These are phyloP conservation scores for Monomorium pharaonis DNA, from an alignment of 1,140 invertebrate species.

Conservation along the genomic window DNA sequence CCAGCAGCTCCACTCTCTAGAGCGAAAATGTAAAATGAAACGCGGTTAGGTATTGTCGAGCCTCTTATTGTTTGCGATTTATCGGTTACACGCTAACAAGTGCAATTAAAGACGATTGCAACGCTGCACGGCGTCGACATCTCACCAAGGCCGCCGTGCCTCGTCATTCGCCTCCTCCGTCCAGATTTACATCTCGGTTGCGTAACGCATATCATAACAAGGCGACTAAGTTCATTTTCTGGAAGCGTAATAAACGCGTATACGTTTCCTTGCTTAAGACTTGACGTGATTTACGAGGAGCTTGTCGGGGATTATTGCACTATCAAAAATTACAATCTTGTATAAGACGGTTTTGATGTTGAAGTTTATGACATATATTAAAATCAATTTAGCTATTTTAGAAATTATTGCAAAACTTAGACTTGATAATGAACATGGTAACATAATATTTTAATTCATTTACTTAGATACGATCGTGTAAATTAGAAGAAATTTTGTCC, in stretches of 20 bases:
- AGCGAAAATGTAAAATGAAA: conserved; percentile 70
- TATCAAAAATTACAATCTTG: not conserved
- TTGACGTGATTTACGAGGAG: not conserved
- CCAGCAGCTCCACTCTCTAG: conserved; percentile 85
- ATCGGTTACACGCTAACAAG: not conserved
- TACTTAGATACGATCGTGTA: not conserved
- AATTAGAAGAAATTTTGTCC: not conserved
- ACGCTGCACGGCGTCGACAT: not conserved
- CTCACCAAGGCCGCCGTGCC: conserved; percentile 28
- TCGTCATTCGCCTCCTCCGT: not conserved
- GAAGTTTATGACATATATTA: not conserved
- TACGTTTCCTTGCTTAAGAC: not conserved
- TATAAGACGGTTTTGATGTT: not conserved
- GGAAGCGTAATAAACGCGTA: not conserved
- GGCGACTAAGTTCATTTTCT: conserved; percentile 34
- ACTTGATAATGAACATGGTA: too few relatives aligned
- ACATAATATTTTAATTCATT: not conserved
- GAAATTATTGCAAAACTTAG: not conserved
- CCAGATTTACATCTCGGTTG: conserved; percentile 30
- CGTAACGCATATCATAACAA: conserved; percentile 40
- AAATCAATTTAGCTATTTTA: not conserved
- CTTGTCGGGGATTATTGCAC: not conserved
- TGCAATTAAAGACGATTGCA: conserved; percentile 5
- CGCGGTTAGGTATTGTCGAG: not conserved
- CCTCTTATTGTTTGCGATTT: conserved; percentile 6